Evolutionary conservation across 2,113 vertebrate genomes (phyloP).

Genomic region (Plestiodon gilberti): DNA sequence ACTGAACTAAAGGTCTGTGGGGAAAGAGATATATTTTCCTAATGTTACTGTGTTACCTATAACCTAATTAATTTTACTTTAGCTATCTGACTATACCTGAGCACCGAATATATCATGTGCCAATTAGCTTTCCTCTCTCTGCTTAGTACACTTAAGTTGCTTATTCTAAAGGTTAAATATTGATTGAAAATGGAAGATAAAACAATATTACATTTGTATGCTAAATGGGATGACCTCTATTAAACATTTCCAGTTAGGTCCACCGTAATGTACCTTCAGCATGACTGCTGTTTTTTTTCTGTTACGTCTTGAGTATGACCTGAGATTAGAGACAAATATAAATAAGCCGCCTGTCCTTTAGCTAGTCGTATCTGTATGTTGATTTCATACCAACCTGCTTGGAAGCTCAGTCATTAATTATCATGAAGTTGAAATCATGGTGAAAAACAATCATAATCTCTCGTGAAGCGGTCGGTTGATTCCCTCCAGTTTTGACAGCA

Average conservation of each 20-base stretch:
- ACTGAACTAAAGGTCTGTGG: conserved; percentile 64
- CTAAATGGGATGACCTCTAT: conserved; percentile 64
- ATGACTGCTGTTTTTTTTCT: conserved; percentile 38
- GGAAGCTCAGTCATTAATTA: conserved; percentile 64
- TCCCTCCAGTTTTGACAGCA: conserved; percentile 42
- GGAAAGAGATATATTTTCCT: conserved; percentile 61
- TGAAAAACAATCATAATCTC: conserved; percentile 60
- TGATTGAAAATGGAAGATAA: conserved; percentile 67
- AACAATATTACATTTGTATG: conserved; percentile 56
- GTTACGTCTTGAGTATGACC: conserved; percentile 32
- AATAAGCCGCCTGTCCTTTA: conserved; percentile 50
- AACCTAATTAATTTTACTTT: conserved; percentile 73
- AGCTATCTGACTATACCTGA: conserved; percentile 66
- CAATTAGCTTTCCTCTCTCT: conserved; percentile 67
- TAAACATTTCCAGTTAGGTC: conserved; percentile 59
- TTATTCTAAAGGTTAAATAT: conserved; percentile 69
- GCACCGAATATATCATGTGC: conserved; percentile 69
- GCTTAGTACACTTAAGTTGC: conserved; percentile 66
- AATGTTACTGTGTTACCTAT: conserved; percentile 70
- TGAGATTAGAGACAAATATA: conserved; percentile 46
- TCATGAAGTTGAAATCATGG: conserved; percentile 60
- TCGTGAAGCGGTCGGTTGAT: conserved; percentile 46
- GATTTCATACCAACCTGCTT: conserved; percentile 46
- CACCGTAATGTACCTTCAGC: conserved; percentile 58
- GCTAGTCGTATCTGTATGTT: conserved; percentile 35